These are phyloP conservation scores for Lucifuga dentata DNA, from an alignment of 2,113 vertebrate genomes.

Conservation along the genomic window DNA sequence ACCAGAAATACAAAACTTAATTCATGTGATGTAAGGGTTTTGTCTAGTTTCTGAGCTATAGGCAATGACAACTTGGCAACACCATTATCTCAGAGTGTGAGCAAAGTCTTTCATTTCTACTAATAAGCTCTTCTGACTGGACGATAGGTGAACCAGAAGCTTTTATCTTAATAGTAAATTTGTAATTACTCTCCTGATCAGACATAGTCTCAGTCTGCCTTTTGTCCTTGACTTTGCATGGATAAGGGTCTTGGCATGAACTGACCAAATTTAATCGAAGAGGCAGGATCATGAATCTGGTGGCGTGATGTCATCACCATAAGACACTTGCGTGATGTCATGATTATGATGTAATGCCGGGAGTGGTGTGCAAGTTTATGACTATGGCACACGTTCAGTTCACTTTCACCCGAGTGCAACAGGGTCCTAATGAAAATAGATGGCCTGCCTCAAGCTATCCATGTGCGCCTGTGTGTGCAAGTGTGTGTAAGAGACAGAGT, in stretches of 20 bases:
- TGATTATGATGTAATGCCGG: slow-evolving; percentile 81
- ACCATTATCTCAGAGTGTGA: slow-evolving; percentile 49
- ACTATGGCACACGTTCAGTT: slow-evolving; percentile 77
- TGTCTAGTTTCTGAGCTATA: slow-evolving; percentile 55
- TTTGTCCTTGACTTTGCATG: slow-evolving; percentile 71
- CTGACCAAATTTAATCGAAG: slow-evolving; percentile 64
- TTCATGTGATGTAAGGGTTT: slow-evolving; percentile 28
- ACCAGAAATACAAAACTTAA: slow-evolving; percentile 40
- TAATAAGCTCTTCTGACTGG: slow-evolving; percentile 25
- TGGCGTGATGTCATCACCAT: slow-evolving; percentile 76
- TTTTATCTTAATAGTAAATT: slow-evolving; percentile 61
- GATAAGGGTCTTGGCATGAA: slow-evolving; percentile 59
- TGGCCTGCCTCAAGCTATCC: slow-evolving; percentile 63
- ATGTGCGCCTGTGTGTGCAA: slow-evolving; percentile 46
- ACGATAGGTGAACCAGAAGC: slow-evolving; percentile 32
- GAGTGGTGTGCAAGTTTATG: slow-evolving; percentile 76
- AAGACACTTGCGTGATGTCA: slow-evolving; percentile 80
- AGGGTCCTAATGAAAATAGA: slow-evolving; percentile 79
- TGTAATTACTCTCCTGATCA: slow-evolving; percentile 55
- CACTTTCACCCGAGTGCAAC: slow-evolving; percentile 70
- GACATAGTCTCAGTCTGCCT: slow-evolving; percentile 47
- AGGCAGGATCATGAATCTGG: slow-evolving; percentile 67
- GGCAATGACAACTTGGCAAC: slow-evolving; percentile 51
- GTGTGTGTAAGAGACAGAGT: slow-evolving; percentile 3
- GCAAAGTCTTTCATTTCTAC: slow-evolving; percentile 15